These are phyloP conservation scores for Seira musarum DNA, from an alignment of 2,888 invertebrate species.

Conservation along the genomic window DNA sequence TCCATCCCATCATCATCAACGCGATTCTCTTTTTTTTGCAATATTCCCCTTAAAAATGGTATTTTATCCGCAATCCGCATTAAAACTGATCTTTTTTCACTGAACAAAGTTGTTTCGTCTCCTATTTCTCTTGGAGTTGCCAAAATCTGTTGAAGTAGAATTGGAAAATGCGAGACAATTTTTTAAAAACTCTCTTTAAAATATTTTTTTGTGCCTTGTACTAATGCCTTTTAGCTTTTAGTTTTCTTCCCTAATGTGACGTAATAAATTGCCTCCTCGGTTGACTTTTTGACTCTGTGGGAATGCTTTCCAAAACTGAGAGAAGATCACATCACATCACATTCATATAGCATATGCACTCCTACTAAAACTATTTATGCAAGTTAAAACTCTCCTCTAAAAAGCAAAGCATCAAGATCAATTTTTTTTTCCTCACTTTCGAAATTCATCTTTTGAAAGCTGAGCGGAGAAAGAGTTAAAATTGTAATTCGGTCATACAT, in stretches of 20 bases:
- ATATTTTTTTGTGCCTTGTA: neutral
- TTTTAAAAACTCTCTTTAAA: neutral
- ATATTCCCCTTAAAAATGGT: conserved; percentile 13
- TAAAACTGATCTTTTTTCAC: neutral
- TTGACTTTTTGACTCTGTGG: conserved; percentile 49
- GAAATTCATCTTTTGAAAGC: neutral
- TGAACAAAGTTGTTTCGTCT: neutral
- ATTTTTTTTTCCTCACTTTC: neutral
- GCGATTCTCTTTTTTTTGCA: conserved; percentile 38
- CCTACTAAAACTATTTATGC: no score
- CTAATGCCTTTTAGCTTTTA: conserved; percentile 56
- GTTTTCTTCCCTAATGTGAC: conserved; percentile 43
- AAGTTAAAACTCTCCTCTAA: no score
- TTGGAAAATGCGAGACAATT: neutral
- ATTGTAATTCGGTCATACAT: conserved; percentile 56
- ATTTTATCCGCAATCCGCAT: conserved; percentile 3
- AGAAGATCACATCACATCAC: neutral
- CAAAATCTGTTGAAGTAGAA: conserved; percentile 27
- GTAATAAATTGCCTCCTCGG: conserved; percentile 57
- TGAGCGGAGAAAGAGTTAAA: neutral
- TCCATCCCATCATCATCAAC: conserved; percentile 25
- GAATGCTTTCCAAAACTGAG: conserved; percentile 34
- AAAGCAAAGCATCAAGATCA: neutral
- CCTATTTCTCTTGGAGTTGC: conserved; percentile 41
- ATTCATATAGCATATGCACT: no score